Base-by-base conservation (phyloP, 2,113 vertebrate genomes). In the Archilochus colubris region DNA sequence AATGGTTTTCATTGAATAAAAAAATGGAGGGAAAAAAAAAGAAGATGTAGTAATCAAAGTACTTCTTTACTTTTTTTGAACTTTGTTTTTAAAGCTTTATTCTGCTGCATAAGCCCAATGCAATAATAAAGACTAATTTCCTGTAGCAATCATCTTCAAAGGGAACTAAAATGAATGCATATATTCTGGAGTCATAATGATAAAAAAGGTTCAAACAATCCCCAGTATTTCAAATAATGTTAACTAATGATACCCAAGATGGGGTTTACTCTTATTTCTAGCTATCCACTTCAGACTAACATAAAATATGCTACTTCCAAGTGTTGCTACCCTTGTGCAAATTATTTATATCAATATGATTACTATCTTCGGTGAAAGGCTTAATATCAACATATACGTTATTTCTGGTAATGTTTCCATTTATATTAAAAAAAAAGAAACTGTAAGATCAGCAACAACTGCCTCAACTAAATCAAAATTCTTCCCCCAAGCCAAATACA, bases 391-490 rank as follows among this genome's bases (percentile, higher is more conserved):
- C 53, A 63, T 94, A 67, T 55, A 93, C 77, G 68, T 75, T 68
- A 82, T 93, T 94, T 95, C 72, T 57, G 33, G 38, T 81, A 94
- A 89, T 78, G 79, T 93, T 95, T 95, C 89, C 72, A 90, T 95
- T 94, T 90, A 86, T 93, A 94, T 91, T 89, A 96, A 88, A 90
- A 40, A 95, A 95, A 93, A 93, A 78, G 53, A 95, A 95, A 95
- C 82, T 94, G 76, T 94, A 88, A 90, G 50, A 95, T 95, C 94
- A 95, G 91, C 91, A 95, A 86, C 76, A 83, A 95, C 85, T 88
- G 79, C 61, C 36, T 95, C 53, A 88, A 88, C 31, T 68, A 95
- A 91, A 95, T 88, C 85, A 90, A 89, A 90, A 83, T 79, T 93
- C 63, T 73, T 96, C 87, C 91, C 8, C 2, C 70, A 89, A 92